phyloP scores from a whole-genome alignment of 2,888 invertebrate genomes.

The Mesoligia furuncula region DNA sequence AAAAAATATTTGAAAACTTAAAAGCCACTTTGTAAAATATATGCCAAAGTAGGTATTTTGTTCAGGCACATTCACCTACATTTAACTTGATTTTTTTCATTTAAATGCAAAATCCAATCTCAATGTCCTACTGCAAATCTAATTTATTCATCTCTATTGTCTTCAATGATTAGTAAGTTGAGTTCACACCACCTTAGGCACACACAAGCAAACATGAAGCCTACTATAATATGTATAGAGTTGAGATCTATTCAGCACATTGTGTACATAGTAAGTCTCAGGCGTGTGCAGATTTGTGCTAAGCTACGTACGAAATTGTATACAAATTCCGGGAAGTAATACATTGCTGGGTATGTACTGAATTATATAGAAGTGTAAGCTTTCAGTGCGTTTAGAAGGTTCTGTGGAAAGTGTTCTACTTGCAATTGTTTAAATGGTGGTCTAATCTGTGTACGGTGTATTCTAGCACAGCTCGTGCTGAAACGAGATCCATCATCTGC shows the following conservation, averaged over 20 bases:
- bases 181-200: neutral
- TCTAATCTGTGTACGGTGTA: neutral
- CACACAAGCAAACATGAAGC: conserved; percentile 28
- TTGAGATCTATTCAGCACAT: conserved; percentile 26
- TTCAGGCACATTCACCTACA: neutral
- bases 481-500: no score
- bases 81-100: neutral
- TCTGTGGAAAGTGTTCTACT: conserved; percentile 27
- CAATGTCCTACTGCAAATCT: neutral
- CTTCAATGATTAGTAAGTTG: conserved; percentile 14
- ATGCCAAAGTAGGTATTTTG: no score
- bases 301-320: conserved; percentile 30
- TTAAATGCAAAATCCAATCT: neutral
- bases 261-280: neutral
- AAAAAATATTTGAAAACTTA: neutral
- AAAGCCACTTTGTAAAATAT: neutral
- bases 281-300: conserved; percentile 48
- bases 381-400: conserved; percentile 13
- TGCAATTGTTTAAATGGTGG: conserved; percentile 14
- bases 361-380: conserved; percentile 28
- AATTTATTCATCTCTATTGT: neutral
- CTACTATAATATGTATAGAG: conserved; percentile 29
- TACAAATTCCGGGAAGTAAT: conserved; percentile 28
- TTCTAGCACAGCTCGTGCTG: neutral
- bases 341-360: conserved; percentile 13